These are phyloP conservation scores for Rhogogaster chlorosoma DNA, from an alignment of 2,888 invertebrate species.

Conservation along the genomic window DNA sequence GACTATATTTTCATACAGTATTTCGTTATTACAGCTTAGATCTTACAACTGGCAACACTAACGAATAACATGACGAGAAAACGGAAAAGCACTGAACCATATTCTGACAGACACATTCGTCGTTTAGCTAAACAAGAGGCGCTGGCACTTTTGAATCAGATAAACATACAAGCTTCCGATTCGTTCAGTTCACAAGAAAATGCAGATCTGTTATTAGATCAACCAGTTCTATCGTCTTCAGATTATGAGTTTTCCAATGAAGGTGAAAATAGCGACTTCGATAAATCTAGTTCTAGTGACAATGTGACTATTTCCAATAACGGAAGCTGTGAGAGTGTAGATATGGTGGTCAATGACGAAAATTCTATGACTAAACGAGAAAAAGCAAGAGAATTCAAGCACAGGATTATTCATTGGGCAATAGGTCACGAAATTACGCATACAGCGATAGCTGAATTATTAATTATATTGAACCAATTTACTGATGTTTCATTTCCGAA, in stretches of 20 bases:
- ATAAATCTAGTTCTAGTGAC: background rate
- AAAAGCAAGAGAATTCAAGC: background rate
- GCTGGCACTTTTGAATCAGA: background rate
- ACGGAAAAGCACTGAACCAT: background rate
- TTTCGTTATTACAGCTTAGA: too few species aligned
- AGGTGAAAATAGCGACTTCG: background rate
- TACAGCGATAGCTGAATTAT: slow-evolving; percentile 19
- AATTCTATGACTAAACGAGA: background rate
- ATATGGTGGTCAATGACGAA: background rate
- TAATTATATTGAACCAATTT: slow-evolving; percentile 29
- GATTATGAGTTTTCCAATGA: background rate
- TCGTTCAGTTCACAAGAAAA: background rate
- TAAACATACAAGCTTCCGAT: too few species aligned
- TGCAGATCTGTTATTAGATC: background rate
- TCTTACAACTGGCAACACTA: too few species aligned
- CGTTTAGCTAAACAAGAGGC: background rate
- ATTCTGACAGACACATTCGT: background rate
- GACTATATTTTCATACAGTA: too few species aligned
- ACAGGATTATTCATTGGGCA: background rate
- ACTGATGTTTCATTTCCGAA: slow-evolving; percentile 24
- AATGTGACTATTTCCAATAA: background rate
- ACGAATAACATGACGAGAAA: background rate
- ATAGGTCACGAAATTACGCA: background rate
- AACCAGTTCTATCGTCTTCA: background rate
- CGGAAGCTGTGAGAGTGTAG: background rate